These are phyloP conservation scores for Chaetorhynchus papuensis DNA, from an alignment of 2,113 vertebrate species.

Conservation along the genomic window DNA sequence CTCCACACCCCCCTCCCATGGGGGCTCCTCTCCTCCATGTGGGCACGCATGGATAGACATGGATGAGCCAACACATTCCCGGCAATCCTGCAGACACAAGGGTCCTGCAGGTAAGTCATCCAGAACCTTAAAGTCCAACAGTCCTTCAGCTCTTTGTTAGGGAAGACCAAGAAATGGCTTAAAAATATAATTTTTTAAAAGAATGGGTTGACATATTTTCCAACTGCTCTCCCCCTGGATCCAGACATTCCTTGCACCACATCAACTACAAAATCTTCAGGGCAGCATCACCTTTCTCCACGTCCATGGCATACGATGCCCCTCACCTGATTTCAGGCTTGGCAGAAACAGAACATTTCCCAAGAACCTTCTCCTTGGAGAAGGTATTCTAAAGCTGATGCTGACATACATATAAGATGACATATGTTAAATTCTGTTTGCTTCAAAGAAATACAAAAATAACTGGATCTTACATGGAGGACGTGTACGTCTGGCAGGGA, in stretches of 20 bases:
- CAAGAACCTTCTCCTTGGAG: neutral
- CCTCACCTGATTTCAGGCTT: neutral
- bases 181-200: neutral
- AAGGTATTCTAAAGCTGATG: neutral
- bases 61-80: neutral
- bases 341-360: neutral
- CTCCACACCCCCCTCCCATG: rapidly evolving
- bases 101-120: neutral
- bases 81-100: neutral
- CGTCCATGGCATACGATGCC: rapidly evolving
- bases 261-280: neutral
- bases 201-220: neutral
- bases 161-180: neutral
- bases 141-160: neutral
- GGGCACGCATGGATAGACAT: neutral
- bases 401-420: constrained; percentile 23
- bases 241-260: neutral
- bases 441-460: constrained; percentile 53
- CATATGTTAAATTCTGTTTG: constrained; percentile 45
- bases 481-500: neutral
- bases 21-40: neutral
- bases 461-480: neutral
- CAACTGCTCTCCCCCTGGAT: neutral
- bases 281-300: neutral
- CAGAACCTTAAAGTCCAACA: neutral